Percentiles rank a stretch among this genome's conserved stretches.
phyloP scores from a whole-genome alignment of 1,140 invertebrate species.

The Polyergus mexicanus region DNA sequence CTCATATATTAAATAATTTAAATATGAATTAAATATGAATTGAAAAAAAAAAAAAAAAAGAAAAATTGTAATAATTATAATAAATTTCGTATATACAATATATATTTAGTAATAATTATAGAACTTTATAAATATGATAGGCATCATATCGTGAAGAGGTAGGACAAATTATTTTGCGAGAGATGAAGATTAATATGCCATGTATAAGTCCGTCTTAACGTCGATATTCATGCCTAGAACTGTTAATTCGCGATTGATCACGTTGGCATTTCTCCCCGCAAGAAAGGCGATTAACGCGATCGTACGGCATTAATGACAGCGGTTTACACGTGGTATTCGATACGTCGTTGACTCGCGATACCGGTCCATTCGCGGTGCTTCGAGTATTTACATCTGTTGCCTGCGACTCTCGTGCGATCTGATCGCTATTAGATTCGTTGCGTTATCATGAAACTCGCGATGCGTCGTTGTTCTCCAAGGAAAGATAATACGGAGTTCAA shows the following conservation, averaged over 20 bases:
- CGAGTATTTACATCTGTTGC: slow-evolving; percentile 27
- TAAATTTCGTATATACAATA: background rate
- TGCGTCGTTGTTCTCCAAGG: background rate
- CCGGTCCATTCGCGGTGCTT: slow-evolving; percentile 47
- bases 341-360: slow-evolving; percentile 47
- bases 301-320: slow-evolving; percentile 37
- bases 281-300: slow-evolving; percentile 30
- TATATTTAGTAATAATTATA: background rate
- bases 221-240: background rate
- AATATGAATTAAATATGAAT: no score
- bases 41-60: no score
- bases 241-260: slow-evolving; percentile 33
- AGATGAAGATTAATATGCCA: slow-evolving; percentile 25
- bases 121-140: background rate
- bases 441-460: background rate
- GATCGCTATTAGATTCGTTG: slow-evolving; percentile 15
- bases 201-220: slow-evolving; percentile 26
- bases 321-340: slow-evolving; percentile 48
- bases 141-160: background rate
- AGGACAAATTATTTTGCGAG: background rate
- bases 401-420: slow-evolving; percentile 12
- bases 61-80: background rate
- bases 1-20: background rate
- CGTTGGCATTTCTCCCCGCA: slow-evolving; percentile 25
- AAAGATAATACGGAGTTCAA: slow-evolving; percentile 20